A percentile compares a stretch with the other conserved stretches of the same genome.
Evolutionary conservation across 1,140 invertebrate genomes (phyloP).

Genomic region (Atopsyche davidsoni): DNA sequence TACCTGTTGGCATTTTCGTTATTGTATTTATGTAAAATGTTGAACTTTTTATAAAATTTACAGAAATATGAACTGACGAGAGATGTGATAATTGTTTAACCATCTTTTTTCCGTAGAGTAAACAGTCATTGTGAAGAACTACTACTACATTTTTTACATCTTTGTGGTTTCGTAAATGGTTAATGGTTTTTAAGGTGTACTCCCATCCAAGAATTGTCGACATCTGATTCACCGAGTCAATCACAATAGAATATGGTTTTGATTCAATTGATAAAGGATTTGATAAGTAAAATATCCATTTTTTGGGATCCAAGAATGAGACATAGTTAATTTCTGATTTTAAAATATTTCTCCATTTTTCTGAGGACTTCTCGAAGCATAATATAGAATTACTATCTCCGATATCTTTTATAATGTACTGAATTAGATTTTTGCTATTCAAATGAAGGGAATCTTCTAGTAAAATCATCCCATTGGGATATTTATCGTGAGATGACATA

Average conservation of each 20-base stretch:
- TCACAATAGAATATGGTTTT: constrained; percentile 33
- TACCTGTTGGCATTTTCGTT: constrained; percentile 42
- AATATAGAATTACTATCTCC: constrained; percentile 32
- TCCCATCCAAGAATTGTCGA: constrained; percentile 36
- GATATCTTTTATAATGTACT: constrained; percentile 28
- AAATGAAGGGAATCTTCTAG: constrained; percentile 22
- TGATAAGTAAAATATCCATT: constrained; percentile 11
- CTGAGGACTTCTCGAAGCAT: constrained; percentile 38
- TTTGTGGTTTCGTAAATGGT: constrained; percentile 29
- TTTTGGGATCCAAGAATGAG: constrained; percentile 28
- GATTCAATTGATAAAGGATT: constrained; percentile 17
- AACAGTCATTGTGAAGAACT: constrained; percentile 47
- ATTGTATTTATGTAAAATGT: constrained; percentile 40
- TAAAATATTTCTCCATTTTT: constrained; percentile 38
- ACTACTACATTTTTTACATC: constrained; percentile 43
- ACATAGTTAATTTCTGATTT: constrained; percentile 27
- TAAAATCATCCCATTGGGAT: constrained; percentile 17
- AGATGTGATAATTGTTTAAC: constrained; percentile 44
- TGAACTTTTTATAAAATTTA: constrained; percentile 34
- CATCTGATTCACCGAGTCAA: constrained; percentile 46
- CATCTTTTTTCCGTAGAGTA: constrained; percentile 39
- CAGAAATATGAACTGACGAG: constrained; percentile 40
- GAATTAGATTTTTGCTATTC: constrained; percentile 11
- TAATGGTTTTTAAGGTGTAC: constrained; percentile 33
- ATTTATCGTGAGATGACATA: too few relatives aligned